Conservation (phyloP, 64 coral and sea anemone species). For the Pachyseris speciosa region DNA sequence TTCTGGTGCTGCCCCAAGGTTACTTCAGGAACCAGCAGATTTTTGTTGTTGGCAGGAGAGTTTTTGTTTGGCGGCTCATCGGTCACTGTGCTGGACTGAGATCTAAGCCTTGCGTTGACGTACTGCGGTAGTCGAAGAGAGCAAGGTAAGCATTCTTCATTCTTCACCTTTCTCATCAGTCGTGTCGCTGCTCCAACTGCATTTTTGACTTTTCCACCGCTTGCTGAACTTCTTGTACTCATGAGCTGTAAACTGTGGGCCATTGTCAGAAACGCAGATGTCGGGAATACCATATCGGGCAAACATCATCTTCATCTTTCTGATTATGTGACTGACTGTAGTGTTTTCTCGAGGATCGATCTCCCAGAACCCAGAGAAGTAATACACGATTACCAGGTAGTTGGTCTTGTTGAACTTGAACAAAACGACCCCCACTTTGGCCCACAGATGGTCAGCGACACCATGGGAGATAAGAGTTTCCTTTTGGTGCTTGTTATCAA, state of each 20-base stretch:
- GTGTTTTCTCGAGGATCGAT: background rate
- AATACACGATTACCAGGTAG: background rate
- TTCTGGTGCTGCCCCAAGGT: too few species aligned
- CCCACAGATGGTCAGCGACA: background rate
- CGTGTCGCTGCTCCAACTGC: too few species aligned
- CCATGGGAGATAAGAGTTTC: background rate
- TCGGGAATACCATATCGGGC: background rate
- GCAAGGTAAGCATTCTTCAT: background rate
- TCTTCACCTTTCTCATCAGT: background rate
- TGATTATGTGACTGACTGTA: background rate
- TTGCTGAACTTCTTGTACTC: too few species aligned
- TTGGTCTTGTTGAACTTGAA: background rate
- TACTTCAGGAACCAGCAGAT: too few species aligned
- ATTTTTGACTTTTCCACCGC: too few species aligned
- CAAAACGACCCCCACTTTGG: background rate
- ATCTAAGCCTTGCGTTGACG: too few species aligned
- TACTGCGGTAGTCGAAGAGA: too few species aligned
- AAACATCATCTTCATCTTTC: background rate
- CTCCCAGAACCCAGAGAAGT: slow-evolving; percentile 5
- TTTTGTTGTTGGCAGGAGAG: too few species aligned
- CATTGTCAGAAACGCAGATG: background rate
- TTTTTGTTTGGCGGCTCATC: too few species aligned
- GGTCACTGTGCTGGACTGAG: too few species aligned
- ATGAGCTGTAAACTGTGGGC: background rate
- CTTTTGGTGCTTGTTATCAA: slow-evolving; percentile 4